phyloP scores from a whole-genome alignment of 2,888 invertebrate genomes.

The Scrobipalpa costella region DNA sequence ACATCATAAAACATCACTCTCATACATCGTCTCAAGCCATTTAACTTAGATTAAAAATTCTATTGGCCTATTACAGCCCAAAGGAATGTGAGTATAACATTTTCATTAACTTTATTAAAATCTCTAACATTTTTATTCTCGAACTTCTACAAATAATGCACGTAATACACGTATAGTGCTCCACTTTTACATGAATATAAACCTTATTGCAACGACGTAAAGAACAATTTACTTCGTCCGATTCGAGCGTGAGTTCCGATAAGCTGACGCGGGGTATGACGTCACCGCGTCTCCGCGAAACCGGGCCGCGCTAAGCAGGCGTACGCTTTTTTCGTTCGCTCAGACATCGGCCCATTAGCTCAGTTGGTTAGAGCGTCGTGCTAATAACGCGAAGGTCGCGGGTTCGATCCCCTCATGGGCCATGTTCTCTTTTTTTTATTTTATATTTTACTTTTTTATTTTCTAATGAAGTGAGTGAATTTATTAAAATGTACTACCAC shows the following conservation, averaged over 20 bases:
- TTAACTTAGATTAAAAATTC: conserved; percentile 10
- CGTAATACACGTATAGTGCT: background rate
- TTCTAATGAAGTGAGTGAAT: background rate
- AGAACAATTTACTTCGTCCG: background rate
- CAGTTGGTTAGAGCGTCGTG: too few relatives aligned
- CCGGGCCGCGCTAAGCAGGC: background rate
- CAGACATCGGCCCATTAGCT: conserved; percentile 43
- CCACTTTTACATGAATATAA: background rate
- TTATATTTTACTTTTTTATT: conserved; percentile 20
- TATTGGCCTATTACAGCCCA: conserved; percentile 3
- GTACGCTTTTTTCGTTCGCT: conserved; percentile 14
- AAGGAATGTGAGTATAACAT: background rate
- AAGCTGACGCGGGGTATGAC: background rate
- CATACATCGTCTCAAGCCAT: background rate
- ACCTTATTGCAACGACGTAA: background rate
- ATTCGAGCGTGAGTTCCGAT: background rate
- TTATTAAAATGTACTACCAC: too few relatives aligned
- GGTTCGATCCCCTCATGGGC: conserved; percentile 85
- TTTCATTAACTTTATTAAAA: conserved; percentile 16
- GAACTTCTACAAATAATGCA: background rate
- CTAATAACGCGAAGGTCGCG: too few relatives aligned
- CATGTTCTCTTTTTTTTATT: conserved; percentile 48
- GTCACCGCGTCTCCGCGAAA: background rate
- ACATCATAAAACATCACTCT: too few relatives aligned
- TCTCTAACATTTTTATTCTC: background rate